Base-by-base conservation (phyloP, 2,113 vertebrate species). In the Psilopsiagon aymara region DNA sequence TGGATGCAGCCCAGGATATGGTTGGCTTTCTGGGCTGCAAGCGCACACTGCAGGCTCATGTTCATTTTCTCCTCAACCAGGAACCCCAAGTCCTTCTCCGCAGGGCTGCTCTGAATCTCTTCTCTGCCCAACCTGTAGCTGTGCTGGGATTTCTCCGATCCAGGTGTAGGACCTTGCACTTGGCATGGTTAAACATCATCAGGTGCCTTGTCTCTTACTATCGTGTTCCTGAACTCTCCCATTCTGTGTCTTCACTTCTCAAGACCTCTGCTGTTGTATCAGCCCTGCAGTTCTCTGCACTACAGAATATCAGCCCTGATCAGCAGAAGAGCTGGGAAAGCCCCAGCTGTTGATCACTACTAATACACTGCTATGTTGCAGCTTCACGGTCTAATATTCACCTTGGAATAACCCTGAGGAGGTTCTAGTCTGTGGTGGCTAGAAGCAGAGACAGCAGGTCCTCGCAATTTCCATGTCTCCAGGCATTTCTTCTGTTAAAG, bases 331-430 rank as follows among this genome's bases (percentile, higher is more conserved):
- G 19, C 9, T 35, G 24, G 20, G 18, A 46, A 92, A 64, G 46
- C 2, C 7, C 6, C 46, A 66, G 9, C 5, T 63, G 3, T 21
- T 4, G 0, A 19, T 71, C 37, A 10, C 10, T 24, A 59, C 41
- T 59, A 46, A 53, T 2, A 4, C 6, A 19, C 13, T 37, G 33
- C 2, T 0, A 0, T 17, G 27, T 28, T 47, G 41, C n/a, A 82
- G 11, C n/a, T 81, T 47, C 29, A 11, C 7, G 2, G 4, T n/a
- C 33, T 44, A 71, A 25, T 28, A 43, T 14, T 5, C 11, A 28
- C 11, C 28, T 51, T 2, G 1, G 23, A 70, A 35, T 19, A 31
- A 5, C 3, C 4, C 15, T 23, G 25, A 24, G 7, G 17, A 1
- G 1, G 16, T 18, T 24, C 20, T 52, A 10, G 9, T 17, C 47